Percentiles rank a stretch among this genome's conserved stretches.
phyloP scores from a whole-genome alignment of 2,113 vertebrate genomes.

The Odobenus rosmarus region DNA sequence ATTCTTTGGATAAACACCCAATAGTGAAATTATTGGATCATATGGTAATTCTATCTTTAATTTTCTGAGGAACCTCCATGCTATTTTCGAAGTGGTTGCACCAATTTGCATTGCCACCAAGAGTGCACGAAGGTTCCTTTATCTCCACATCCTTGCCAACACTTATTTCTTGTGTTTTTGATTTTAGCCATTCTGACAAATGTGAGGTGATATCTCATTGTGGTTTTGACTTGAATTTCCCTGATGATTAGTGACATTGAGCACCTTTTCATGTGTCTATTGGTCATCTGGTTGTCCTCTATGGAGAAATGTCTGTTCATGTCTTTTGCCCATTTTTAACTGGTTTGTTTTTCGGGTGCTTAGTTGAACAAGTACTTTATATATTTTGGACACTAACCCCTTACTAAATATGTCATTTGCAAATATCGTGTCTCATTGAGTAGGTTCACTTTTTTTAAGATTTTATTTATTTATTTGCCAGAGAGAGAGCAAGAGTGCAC shows the following conservation, averaged over 20 bases:
- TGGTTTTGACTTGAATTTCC: background rate
- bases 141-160: background rate
- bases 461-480: too few species aligned
- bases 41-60: background rate
- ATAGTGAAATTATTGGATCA: background rate
- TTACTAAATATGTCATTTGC: background rate
- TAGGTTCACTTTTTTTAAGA: background rate
- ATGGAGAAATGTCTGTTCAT: background rate
- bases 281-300: background rate
- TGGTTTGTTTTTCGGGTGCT: background rate
- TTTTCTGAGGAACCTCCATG: background rate
- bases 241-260: background rate
- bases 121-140: background rate
- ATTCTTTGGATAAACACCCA: background rate
- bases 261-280: background rate
- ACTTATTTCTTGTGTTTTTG: background rate
- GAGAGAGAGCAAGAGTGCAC: too few species aligned
- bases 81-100: background rate
- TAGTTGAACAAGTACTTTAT: background rate
- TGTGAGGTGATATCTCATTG: background rate
- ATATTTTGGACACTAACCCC: background rate
- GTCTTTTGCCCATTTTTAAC: background rate
- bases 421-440: background rate
- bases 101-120: background rate
- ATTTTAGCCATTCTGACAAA: background rate